Base-by-base conservation (phyloP, 2,888 invertebrate genomes). In the Aradus depressus region DNA sequence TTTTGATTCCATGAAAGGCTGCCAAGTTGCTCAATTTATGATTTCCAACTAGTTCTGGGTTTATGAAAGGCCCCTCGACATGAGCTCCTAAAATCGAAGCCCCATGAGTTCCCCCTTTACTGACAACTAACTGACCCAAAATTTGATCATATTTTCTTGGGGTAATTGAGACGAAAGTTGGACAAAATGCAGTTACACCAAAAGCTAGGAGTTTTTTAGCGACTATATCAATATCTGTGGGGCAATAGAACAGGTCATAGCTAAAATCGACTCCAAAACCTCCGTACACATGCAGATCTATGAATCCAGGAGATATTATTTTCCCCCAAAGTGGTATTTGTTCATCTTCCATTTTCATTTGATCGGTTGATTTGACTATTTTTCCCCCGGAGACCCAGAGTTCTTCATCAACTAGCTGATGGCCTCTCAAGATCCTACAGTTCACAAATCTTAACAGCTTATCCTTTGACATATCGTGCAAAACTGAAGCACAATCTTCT, bases 51-150 rank as follows among this genome's bases (percentile, higher is more conserved):
- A 95, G 96, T 41, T 77, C 77, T 26, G 74, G 70, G 66, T 78
- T 92, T 56, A 98, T 97, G 68, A 98, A 98, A 1, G 98, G 98
- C 0, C 98, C 98, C 70, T 98, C 98, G 26, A 92, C 70, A 67
- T 98, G 97, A 2, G 89, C 75, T 19, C 97, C 97, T 45, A 96
- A 72, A 51, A 96, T 71, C 22, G 84, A 80, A 25, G 96, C 93
- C 12, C 93, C 95, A 63, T 84, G 70, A 56, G 70, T 66, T 12
- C 83, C 79, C 1, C 87, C 92, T 54, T 72, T 68, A 45, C 67
- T 66, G 64, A 75, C 80, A 56, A 76, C 76, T 37, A 95, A 81
- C 62, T 75, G 75, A 1, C 90, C 86, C 37, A 95, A 66, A 50
- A 73, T 67, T 74, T 75, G 51, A 16, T 77, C 75, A 68, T 98